Percentiles rank a stretch among this genome's conserved stretches.
Conservation (phyloP, 2,888 invertebrate species). For the Limnephilus rhombicus region DNA sequence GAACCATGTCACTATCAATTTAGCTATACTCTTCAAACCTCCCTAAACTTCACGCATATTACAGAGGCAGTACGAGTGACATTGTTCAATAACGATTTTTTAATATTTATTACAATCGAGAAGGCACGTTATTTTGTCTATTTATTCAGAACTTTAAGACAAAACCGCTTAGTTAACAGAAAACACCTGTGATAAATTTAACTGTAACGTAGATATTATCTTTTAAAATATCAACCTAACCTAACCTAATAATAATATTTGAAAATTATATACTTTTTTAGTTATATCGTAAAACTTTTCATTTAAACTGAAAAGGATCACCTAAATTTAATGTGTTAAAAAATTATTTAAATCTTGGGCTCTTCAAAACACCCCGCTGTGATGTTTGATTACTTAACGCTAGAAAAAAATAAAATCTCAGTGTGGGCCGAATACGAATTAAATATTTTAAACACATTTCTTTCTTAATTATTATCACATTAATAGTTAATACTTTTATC, state of each 20-base stretch:
- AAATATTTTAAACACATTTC: not conserved
- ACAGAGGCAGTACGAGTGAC: not conserved
- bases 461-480: too few species aligned
- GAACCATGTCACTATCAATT: not conserved
- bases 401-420: not conserved
- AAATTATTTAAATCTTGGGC: not conserved
- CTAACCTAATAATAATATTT: not conserved
- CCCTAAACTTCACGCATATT: not conserved
- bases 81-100: not conserved
- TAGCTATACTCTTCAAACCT: not conserved
- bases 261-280: not conserved
- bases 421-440: not conserved
- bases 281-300: not conserved
- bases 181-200: not conserved
- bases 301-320: not conserved
- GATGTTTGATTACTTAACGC: not conserved
- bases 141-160: not conserved
- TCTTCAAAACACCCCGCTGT: not conserved
- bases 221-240: not conserved
- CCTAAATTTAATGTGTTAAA: not conserved
- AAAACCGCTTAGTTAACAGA: not conserved
- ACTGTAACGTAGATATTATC: not conserved
- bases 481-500: too few species aligned
- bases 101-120: not conserved
- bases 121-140: not conserved